Conservation (phyloP, 2,797 vertebrate species). For the Sarcophilus harrisii region DNA sequence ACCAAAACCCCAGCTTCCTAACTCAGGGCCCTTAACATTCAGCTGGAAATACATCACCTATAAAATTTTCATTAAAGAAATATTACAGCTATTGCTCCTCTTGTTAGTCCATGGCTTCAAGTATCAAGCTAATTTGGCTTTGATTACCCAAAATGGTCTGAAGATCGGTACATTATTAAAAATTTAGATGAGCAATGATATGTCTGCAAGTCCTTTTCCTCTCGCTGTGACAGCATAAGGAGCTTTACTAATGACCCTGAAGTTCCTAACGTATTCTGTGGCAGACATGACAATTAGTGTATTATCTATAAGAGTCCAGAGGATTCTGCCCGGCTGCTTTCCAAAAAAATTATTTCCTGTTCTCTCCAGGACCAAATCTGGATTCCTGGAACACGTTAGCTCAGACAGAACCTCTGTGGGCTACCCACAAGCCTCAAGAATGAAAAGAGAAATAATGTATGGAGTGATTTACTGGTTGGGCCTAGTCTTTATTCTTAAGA, state of each 20-base stretch:
- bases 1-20: slow-evolving; percentile 42
- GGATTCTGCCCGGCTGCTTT: slow-evolving; percentile 25
- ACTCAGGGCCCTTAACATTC: slow-evolving; percentile 63
- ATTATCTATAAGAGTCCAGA: slow-evolving; percentile 41
- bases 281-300: slow-evolving; percentile 61
- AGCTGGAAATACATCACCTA: slow-evolving; percentile 65
- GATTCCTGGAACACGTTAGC: slow-evolving; percentile 8
- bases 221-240: slow-evolving; percentile 42
- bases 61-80: slow-evolving; percentile 81
- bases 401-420: background rate
- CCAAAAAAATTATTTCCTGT: slow-evolving; percentile 31
- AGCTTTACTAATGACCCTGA: slow-evolving; percentile 65
- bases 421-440: background rate
- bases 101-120: slow-evolving; percentile 70
- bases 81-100: slow-evolving; percentile 61
- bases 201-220: slow-evolving; percentile 43
- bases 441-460: background rate
- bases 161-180: slow-evolving; percentile 72
- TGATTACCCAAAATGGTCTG: slow-evolving; percentile 73
- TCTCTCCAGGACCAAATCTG: slow-evolving; percentile 13
- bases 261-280: slow-evolving; percentile 38
- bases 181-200: slow-evolving; percentile 73
- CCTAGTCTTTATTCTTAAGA: background rate
- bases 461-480: background rate
- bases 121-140: slow-evolving; percentile 69